Conservation (phyloP, 2,888 invertebrate genomes). For the Eupithecia inturbata region DNA sequence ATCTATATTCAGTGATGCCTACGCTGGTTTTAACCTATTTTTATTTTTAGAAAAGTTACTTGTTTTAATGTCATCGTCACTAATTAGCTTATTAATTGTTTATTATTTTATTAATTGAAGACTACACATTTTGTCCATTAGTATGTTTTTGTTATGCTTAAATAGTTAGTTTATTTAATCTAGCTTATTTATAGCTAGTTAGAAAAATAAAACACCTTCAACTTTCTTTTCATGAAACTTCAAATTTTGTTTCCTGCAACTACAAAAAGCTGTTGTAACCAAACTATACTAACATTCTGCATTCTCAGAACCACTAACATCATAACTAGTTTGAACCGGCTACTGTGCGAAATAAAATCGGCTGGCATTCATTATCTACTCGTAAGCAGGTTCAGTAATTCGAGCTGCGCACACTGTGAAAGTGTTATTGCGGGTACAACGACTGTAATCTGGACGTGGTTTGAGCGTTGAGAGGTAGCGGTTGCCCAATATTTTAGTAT, state of each 20-base stretch:
- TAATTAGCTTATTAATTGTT: too few relatives aligned
- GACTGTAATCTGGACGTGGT: conserved; percentile 38
- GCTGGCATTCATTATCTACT: conserved; percentile 25
- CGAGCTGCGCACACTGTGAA: conserved; percentile 50
- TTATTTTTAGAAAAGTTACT: too few relatives aligned
- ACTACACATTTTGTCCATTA: too few relatives aligned
- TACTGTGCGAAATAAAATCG: conserved; percentile 23
- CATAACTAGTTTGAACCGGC: conserved; percentile 18
- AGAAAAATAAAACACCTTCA: too few relatives aligned
- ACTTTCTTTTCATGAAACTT: not conserved
- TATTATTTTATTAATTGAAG: too few relatives aligned
- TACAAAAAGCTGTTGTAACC: not conserved
- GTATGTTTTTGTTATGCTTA: too few relatives aligned
- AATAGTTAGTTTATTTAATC: too few relatives aligned
- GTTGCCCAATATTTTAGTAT: not conserved
- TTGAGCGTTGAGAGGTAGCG: conserved; percentile 6
- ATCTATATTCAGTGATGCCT: too few relatives aligned
- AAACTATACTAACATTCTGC: not conserved
- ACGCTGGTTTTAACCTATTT: not conserved
- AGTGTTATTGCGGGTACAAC: conserved; percentile 49
- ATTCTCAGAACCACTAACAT: conserved; percentile 17
- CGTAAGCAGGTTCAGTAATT: conserved; percentile 39
- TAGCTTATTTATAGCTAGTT: too few relatives aligned
- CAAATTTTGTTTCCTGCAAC: not conserved
- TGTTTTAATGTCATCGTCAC: too few relatives aligned